These are phyloP conservation scores for Chrysoperla carnea DNA, from an alignment of 1,140 invertebrate species.

Conservation along the genomic window DNA sequence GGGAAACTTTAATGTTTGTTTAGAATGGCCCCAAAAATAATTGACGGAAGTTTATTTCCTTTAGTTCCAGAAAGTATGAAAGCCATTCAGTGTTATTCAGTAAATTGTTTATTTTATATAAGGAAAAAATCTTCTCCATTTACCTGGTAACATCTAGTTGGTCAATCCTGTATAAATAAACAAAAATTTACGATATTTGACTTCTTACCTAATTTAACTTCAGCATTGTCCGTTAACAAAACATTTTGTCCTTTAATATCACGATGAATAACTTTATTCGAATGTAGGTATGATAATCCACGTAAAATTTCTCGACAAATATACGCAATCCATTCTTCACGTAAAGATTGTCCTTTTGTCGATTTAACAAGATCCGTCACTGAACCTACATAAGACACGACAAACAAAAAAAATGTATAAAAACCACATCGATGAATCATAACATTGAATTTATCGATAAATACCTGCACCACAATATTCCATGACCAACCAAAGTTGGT, in stretches of 20 bases:
- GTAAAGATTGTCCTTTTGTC: conserved; percentile 92
- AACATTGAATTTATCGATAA: background rate
- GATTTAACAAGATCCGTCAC: conserved; percentile 99
- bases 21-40: too few relatives aligned
- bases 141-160: too few relatives aligned
- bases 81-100: too few relatives aligned
- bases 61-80: too few relatives aligned
- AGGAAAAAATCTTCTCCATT: too few relatives aligned
- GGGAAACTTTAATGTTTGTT: too few relatives aligned
- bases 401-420: background rate
- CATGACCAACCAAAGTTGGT: conserved; percentile 99
- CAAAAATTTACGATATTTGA: background rate
- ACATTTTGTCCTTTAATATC: conserved; percentile 99
- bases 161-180: background rate
- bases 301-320: conserved; percentile 94
- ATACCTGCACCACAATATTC: conserved; percentile 96
- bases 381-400: conserved; percentile 38
- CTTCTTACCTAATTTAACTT: conserved; percentile 81
- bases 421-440: background rate
- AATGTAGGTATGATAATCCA: conserved; percentile 93
- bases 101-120: too few relatives aligned
- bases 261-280: conserved; percentile 98
- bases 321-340: conserved; percentile 99
- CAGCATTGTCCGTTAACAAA: conserved; percentile 95
- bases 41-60: too few relatives aligned